These are phyloP conservation scores for Urocitellus parryii DNA, from an alignment of 2,113 vertebrate genomes.

Conservation along the genomic window DNA sequence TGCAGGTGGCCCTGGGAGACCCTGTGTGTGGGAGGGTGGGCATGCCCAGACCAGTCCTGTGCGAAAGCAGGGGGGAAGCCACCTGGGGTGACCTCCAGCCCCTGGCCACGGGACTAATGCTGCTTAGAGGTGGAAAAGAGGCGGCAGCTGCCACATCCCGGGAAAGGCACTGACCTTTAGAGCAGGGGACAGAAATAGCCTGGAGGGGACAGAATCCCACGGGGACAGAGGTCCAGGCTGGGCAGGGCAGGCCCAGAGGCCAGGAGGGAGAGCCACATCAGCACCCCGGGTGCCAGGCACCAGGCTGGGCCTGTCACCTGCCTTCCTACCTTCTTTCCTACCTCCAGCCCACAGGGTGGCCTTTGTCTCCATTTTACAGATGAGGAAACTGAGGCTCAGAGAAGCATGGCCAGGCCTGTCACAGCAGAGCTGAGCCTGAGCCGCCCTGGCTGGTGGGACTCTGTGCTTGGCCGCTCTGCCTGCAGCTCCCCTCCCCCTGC, in stretches of 20 bases:
- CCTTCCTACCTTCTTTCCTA: background rate
- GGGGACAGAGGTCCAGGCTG: background rate
- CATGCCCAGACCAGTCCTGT: background rate
- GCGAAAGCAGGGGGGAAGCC: background rate
- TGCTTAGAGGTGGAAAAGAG: constrained; percentile 36
- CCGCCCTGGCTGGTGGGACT: background rate
- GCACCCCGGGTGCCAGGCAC: background rate
- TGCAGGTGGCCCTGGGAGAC: background rate
- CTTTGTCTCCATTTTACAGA: background rate
- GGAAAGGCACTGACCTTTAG: constrained; percentile 75
- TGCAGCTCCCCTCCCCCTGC: no score
- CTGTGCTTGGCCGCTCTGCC: background rate
- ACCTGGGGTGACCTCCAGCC: background rate
- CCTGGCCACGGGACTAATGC: background rate
- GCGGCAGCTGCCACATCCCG: constrained; percentile 8
- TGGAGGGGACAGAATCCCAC: background rate
- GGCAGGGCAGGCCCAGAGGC: background rate
- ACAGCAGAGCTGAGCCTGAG: background rate
- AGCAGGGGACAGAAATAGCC: constrained; percentile 73
- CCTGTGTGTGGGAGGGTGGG: background rate
- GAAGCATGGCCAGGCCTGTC: background rate
- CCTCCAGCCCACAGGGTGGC: background rate
- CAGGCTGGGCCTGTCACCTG: background rate
- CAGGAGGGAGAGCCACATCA: background rate
- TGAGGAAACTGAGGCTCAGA: constrained; percentile 8